A percentile compares a stretch with the other conserved stretches of the same genome.
Evolutionary conservation across 2,888 invertebrate genomes (phyloP).

Genomic region (Pardosa pseudoannulata): DNA sequence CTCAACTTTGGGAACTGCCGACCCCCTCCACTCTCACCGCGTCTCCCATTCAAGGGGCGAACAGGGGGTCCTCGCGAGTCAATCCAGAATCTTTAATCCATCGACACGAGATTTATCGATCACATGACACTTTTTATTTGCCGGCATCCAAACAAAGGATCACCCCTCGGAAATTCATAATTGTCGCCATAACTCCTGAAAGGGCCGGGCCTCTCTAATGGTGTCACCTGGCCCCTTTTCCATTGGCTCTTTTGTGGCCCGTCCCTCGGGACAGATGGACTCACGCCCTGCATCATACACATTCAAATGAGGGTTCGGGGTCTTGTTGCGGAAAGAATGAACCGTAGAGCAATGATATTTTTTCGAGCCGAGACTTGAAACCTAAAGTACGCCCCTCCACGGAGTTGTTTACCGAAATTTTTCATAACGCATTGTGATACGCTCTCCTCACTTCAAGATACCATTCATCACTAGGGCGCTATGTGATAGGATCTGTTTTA

Average conservation of each 20-base stretch:
- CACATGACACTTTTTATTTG: slow-evolving; percentile 63
- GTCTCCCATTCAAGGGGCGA: slow-evolving; percentile 18
- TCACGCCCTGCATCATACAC: slow-evolving; percentile 65
- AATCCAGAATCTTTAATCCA: slow-evolving; percentile 56
- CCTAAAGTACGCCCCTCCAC: slow-evolving; percentile 11
- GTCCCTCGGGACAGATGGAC: slow-evolving; percentile 64
- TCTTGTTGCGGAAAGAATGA: slow-evolving; percentile 32
- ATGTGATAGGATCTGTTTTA: not conserved
- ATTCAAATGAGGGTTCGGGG: slow-evolving; percentile 51
- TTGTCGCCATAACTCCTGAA: slow-evolving; percentile 64
- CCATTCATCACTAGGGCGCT: not conserved
- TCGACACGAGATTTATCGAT: slow-evolving; percentile 62
- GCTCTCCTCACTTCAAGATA: not conserved
- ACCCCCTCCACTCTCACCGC: slow-evolving; percentile 60
- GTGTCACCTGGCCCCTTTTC: slow-evolving; percentile 54
- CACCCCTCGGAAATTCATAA: slow-evolving; percentile 67
- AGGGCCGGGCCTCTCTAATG: slow-evolving; percentile 48
- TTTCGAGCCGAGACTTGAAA: not conserved
- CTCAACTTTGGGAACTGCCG: slow-evolving; percentile 57
- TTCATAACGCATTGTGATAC: not conserved
- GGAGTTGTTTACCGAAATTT: slow-evolving; percentile 9
- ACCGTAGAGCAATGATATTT: slow-evolving; percentile 12
- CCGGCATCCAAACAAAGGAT: slow-evolving; percentile 46
- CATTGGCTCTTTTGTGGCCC: slow-evolving; percentile 61
- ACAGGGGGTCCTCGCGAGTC: slow-evolving; percentile 29